A percentile compares a stretch with the other conserved stretches of the same genome.
phyloP scores from a whole-genome alignment of 2,113 vertebrate genomes.

The Forbesichthys agassizii region DNA sequence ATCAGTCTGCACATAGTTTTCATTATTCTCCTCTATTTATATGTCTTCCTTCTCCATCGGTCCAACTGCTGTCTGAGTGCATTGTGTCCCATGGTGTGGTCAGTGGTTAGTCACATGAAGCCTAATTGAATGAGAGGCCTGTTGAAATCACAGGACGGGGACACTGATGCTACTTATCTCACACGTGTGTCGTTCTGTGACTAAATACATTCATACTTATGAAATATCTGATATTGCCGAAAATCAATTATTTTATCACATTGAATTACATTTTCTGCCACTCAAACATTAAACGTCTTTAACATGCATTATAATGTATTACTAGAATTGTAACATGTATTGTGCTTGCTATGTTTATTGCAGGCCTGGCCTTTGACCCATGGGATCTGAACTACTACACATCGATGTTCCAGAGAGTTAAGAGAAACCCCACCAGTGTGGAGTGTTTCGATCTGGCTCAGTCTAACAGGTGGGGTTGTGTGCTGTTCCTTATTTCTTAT shows the following conservation, averaged over 20 bases:
- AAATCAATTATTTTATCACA: neutral
- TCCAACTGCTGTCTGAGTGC: conserved; percentile 41
- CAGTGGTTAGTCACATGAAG: conserved; percentile 50
- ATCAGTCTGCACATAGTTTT: neutral
- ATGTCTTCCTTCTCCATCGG: conserved; percentile 9
- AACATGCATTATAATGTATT: too few relatives aligned
- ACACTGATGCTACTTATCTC: conserved; percentile 55
- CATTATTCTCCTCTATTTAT: neutral
- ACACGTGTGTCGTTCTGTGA: conserved; percentile 26
- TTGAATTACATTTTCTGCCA: neutral
- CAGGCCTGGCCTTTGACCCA: conserved; percentile 87
- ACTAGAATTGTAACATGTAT: too few relatives aligned
- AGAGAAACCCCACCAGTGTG: conserved; percentile 87
- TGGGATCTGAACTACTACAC: conserved; percentile 93
- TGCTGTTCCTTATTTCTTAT: neutral
- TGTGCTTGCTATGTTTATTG: neutral
- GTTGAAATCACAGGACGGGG: conserved; percentile 64
- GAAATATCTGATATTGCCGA: too few relatives aligned
- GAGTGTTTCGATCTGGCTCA: conserved; percentile 92
- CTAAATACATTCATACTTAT: conserved; percentile 1
- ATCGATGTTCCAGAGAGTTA: conserved; percentile 79
- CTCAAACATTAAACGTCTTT: too few relatives aligned
- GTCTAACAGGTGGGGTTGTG: conserved; percentile 84
- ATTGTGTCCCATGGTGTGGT: conserved; percentile 14
- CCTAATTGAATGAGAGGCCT: conserved; percentile 51